A percentile compares a stretch with the other conserved stretches of the same genome.
Evolutionary conservation across 2,888 invertebrate species (phyloP).

Genomic region (Polyommatus iphigenia): DNA sequence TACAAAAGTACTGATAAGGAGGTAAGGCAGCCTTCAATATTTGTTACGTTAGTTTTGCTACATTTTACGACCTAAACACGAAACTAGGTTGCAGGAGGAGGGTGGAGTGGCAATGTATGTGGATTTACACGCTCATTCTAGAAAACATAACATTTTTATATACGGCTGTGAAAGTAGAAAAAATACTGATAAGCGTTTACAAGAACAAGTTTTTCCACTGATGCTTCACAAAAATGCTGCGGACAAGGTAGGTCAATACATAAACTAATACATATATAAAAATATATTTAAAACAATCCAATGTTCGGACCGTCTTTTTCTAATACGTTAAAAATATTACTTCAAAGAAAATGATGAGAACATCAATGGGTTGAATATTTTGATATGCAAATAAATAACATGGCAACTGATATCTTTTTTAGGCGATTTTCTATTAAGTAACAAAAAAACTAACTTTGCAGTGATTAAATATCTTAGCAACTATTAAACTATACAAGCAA

Average conservation of each 20-base stretch:
- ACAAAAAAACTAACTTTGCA: too few relatives aligned
- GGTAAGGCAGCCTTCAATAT: slow-evolving; percentile 64
- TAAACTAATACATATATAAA: background rate
- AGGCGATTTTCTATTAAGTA: too few relatives aligned
- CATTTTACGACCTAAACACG: slow-evolving; percentile 36
- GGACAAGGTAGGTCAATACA: slow-evolving; percentile 84
- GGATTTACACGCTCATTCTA: slow-evolving; percentile 96
- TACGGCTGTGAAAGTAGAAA: slow-evolving; percentile 96
- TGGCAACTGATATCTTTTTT: too few relatives aligned
- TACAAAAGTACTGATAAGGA: slow-evolving; percentile 92
- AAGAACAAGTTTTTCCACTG: slow-evolving; percentile 95
- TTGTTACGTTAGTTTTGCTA: background rate
- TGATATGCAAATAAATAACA: too few relatives aligned
- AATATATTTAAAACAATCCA: background rate
- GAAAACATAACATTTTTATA: slow-evolving; percentile 96
- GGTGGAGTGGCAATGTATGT: slow-evolving; percentile 94
- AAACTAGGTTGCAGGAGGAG: slow-evolving; percentile 89
- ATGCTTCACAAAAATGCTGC: slow-evolving; percentile 96
- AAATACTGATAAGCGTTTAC: slow-evolving; percentile 87
- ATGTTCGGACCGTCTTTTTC: background rate
- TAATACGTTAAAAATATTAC: too few relatives aligned
- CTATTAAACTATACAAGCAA: too few relatives aligned
- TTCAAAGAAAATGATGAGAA: background rate
- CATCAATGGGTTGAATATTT: background rate
- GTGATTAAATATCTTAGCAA: too few relatives aligned